Base-by-base conservation (phyloP, 2,888 invertebrate genomes). In the Pyrgus malvae region DNA sequence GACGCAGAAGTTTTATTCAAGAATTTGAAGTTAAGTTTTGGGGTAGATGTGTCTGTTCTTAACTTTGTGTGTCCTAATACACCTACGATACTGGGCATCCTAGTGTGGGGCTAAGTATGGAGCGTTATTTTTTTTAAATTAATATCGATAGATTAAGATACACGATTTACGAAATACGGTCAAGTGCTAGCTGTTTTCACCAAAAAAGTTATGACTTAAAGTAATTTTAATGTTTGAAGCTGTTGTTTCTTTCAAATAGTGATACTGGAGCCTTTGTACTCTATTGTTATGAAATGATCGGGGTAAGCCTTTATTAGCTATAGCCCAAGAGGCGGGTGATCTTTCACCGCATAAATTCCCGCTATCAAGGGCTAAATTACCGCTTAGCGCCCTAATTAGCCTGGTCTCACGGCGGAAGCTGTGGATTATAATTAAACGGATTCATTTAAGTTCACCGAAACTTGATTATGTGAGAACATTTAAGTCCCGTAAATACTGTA, bases 371-470 rank as follows among this genome's bases (percentile, higher is more conserved):
- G 58, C 51, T 59, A 63, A 70, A 65, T 66, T 64, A 63, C 62
- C 64, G 60, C 60, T 65, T 67, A 71, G 64, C 66, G 65, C 57
- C 62, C 62, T 78, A 74, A 81, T 79, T 77, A 77, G 63, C 61
- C 45, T 70, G 68, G 69, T 68, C 67, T 70, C 67, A 65, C 58
- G 58, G 66, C 61, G 67, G 67, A 69, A 68, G 68, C 71, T 63
- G 72, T 66, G 67, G 62, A 54, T 74, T 71, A 71, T 78, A 80
- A 81, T 80, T 78, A 78, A 79, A 76, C 69, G 67, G 70, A 76
- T 76, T 77, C 69, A 74, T 75, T 78, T 72, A 79, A 74, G 71
- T 72, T 68, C 60, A 60, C 37, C 27, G 66, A 66, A 75, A 78
- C 72, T 78, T 71, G 68, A 70, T 70, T 72, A 71, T 62, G 60